A percentile compares a stretch with the other conserved stretches of the same genome.
These are phyloP conservation scores for Oryzias curvinotus DNA, from an alignment of 2,113 vertebrate genomes.

Conservation along the genomic window DNA sequence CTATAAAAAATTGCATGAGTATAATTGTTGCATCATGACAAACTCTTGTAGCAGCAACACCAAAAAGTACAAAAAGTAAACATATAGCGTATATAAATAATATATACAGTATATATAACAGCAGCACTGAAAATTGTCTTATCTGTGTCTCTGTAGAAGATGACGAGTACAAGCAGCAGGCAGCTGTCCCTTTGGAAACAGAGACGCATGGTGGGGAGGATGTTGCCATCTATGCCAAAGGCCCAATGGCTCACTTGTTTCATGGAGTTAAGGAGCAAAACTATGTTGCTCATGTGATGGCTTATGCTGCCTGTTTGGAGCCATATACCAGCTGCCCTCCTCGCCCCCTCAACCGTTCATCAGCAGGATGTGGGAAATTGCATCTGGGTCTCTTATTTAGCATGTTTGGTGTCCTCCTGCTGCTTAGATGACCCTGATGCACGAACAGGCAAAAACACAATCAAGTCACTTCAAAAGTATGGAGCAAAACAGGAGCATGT, in stretches of 20 bases:
- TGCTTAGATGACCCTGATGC: slow-evolving; percentile 63
- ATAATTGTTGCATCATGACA: neutral
- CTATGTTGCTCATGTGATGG: slow-evolving; percentile 82
- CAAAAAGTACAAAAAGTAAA: neutral
- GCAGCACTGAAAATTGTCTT: no score
- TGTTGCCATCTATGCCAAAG: slow-evolving; percentile 81
- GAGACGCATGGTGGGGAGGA: slow-evolving; percentile 84
- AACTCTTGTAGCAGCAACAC: neutral
- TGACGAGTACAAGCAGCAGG: slow-evolving; percentile 82
- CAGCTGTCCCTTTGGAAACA: slow-evolving; percentile 77
- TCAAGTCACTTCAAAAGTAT: slow-evolving; percentile 9
- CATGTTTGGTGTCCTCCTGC: slow-evolving; percentile 51
- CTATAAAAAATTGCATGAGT: slow-evolving; percentile 1
- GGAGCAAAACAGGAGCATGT: slow-evolving; percentile 10
- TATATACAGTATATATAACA: no score
- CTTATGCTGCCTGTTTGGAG: slow-evolving; percentile 79
- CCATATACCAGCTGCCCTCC: slow-evolving; percentile 77
- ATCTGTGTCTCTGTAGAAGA: slow-evolving; percentile 60
- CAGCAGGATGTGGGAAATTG: slow-evolving; percentile 9
- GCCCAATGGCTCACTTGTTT: slow-evolving; percentile 83
- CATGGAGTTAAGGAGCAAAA: slow-evolving; percentile 83
- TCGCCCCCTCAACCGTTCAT: slow-evolving; percentile 17
- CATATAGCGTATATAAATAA: no score
- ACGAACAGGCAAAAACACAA: neutral
- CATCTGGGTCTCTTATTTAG: slow-evolving; percentile 37